phyloP scores from a whole-genome alignment of 2,797 vertebrate genomes.

The Tokudaia muenninki region DNA sequence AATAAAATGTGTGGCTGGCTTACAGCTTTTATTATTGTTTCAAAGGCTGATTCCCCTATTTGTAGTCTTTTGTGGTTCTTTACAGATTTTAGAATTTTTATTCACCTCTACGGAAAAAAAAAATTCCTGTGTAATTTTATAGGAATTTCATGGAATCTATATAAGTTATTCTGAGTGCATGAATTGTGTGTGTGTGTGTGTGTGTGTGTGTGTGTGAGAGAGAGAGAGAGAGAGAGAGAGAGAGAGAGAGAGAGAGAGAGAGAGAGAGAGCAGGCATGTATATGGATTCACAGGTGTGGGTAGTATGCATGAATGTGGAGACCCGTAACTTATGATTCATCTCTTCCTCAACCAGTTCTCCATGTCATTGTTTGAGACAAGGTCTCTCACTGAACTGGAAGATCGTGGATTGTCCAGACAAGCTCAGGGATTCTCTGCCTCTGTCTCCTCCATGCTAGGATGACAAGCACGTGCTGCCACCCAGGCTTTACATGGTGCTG shows the following conservation, averaged over 20 bases:
- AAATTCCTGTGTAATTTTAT: neutral
- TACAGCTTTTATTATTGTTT: neutral
- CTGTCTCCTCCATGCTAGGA: neutral
- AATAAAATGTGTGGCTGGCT: neutral
- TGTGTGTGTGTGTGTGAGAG: neutral
- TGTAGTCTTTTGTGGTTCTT: neutral
- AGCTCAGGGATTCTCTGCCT: neutral
- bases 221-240: neutral
- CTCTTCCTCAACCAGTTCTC: neutral
- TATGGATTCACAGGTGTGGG: neutral
- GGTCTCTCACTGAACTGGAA: neutral
- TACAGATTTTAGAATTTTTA: neutral
- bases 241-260: neutral
- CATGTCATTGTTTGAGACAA: neutral
- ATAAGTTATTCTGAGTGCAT: neutral
- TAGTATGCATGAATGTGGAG: neutral
- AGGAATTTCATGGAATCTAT: neutral
- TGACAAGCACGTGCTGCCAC: no score
- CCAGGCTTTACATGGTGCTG: no score
- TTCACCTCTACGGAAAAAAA: neutral
- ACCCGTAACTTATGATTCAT: neutral
- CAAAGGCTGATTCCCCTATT: neutral
- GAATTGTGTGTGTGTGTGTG: neutral
- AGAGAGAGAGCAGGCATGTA: neutral
- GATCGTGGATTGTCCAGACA: neutral